Percentiles rank a stretch among this genome's conserved stretches.
Conservation (phyloP, 2,113 vertebrate species). For the Albula glossodonta region DNA sequence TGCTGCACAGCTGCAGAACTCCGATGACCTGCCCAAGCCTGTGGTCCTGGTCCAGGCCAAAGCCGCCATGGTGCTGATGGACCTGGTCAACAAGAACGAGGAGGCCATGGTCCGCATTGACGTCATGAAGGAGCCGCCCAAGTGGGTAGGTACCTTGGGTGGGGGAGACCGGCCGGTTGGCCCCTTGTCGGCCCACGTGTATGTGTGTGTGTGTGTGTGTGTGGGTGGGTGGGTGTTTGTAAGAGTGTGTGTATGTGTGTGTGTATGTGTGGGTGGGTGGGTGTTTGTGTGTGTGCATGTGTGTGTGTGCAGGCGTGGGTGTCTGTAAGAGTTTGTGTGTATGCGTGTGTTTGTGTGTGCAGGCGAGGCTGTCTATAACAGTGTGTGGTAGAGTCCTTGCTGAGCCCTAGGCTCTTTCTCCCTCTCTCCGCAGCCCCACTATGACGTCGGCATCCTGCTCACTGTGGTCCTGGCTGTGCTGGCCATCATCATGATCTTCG, state of each 20-base stretch:
- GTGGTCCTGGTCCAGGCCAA: slow-evolving; percentile 88
- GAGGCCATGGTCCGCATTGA: slow-evolving; percentile 90
- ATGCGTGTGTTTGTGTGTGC: neutral
- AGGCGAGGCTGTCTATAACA: neutral
- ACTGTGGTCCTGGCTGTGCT: slow-evolving; percentile 85
- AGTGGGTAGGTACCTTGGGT: slow-evolving; percentile 74
- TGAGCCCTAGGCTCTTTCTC: slow-evolving; percentile 14
- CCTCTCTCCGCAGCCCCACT: slow-evolving; percentile 75
- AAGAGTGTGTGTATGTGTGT: too few relatives aligned
- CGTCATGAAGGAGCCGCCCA: slow-evolving; percentile 73
- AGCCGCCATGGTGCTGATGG: slow-evolving; percentile 86
- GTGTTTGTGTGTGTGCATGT: neutral
- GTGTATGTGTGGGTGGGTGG: neutral
- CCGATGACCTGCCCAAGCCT: slow-evolving; percentile 77
- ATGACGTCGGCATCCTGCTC: slow-evolving; percentile 90
- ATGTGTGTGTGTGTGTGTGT: too few relatives aligned
- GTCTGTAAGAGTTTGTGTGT: neutral
- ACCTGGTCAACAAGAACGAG: slow-evolving; percentile 92
- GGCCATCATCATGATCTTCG: slow-evolving; percentile 82
- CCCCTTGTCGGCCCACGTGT: neutral
- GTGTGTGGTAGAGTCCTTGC: neutral
- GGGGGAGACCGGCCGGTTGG: neutral
- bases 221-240: too few relatives aligned
- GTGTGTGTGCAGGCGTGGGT: neutral
- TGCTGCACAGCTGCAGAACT: slow-evolving; percentile 73